A percentile compares a stretch with the other conserved stretches of the same genome.
These are phyloP conservation scores for Megalops cyprinoides DNA, from an alignment of 2,797 vertebrate species.

Conservation along the genomic window DNA sequence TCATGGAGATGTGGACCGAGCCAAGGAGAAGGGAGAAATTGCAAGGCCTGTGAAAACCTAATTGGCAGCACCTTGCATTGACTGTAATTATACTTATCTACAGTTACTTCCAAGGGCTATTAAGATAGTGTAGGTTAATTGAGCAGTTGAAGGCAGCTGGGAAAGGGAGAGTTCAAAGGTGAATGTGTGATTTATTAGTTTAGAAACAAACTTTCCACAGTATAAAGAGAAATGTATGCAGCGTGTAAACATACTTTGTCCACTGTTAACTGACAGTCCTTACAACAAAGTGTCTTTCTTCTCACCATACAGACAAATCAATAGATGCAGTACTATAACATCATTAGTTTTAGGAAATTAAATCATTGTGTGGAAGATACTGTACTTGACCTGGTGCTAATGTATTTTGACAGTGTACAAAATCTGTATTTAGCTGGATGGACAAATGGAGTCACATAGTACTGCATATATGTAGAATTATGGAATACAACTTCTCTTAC, in stretches of 20 bases:
- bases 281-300: too few relatives aligned
- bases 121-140: slow-evolving; percentile 61
- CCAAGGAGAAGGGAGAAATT: not conserved
- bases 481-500: too few relatives aligned
- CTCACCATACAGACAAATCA: too few relatives aligned
- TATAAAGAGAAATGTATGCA: not conserved
- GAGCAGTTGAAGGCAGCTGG: slow-evolving; percentile 38
- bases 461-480: too few relatives aligned
- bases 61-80: slow-evolving; percentile 43
- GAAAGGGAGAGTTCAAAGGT: slow-evolving; percentile 35
- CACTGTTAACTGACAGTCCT: too few relatives aligned
- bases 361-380: too few relatives aligned
- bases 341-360: too few relatives aligned
- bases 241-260: not conserved
- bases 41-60: slow-evolving; percentile 41
- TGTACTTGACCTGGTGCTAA: too few relatives aligned
- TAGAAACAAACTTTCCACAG: slow-evolving; percentile 42
- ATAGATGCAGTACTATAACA: too few relatives aligned
- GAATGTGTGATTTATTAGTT: slow-evolving; percentile 44
- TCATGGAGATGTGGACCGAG: slow-evolving; percentile 33
- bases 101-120: slow-evolving; percentile 56
- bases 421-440: too few relatives aligned
- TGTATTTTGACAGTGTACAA: too few relatives aligned
- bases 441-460: too few relatives aligned
- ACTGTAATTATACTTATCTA: slow-evolving; percentile 59